Base-by-base conservation (phyloP, 2,888 invertebrate species). In the Cryptocephalus primarius region DNA sequence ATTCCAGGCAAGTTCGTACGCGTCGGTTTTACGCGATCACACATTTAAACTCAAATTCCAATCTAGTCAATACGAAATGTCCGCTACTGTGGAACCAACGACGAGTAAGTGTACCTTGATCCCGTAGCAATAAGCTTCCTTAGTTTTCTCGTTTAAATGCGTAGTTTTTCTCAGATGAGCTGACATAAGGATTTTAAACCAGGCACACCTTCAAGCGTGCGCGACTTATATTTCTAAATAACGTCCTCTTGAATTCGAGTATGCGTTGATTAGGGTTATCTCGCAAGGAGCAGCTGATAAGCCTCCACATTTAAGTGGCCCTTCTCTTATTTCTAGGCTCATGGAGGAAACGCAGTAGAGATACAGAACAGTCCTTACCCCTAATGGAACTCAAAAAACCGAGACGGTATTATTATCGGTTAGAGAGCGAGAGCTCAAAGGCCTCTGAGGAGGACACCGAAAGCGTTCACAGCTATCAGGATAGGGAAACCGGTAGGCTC, bases 401-500 rank as follows among this genome's bases (percentile, higher is more conserved):
- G 1, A 42, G 59, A 33, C 42, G 42, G 12, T 60, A 58, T 48
- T 60, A 70, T 59, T 62, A 60, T 48, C 60, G 63, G 2, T 57
- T 74, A 46, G 72, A 70, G 49, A 71, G 71, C 46, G 74, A 74
- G 57, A 72, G 71, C 41, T 69, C 72, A 0, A 50, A 54, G 42
- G 55, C 50, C 4, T 56, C 61, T 1, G 57, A 55, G 43, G 64
- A 65, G 45, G 73, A 73, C 43, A 69, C 72, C 9, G 83, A 82
- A 58, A 80, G 79, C 32, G 69, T 80, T 8, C 72, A 74, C 58
- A 82, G 81, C 59, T 66, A 80, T 12, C 83, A 83, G 60, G 80
- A 72, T 34, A 75, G 74, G 57, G 81, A 82, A 66, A 83, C 83
- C 60, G 83, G 83, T 82, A 22, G 22, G 22, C 22, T 22, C 22